Conservation (phyloP, 2,888 invertebrate genomes). For the Tanypteryx hageni region DNA sequence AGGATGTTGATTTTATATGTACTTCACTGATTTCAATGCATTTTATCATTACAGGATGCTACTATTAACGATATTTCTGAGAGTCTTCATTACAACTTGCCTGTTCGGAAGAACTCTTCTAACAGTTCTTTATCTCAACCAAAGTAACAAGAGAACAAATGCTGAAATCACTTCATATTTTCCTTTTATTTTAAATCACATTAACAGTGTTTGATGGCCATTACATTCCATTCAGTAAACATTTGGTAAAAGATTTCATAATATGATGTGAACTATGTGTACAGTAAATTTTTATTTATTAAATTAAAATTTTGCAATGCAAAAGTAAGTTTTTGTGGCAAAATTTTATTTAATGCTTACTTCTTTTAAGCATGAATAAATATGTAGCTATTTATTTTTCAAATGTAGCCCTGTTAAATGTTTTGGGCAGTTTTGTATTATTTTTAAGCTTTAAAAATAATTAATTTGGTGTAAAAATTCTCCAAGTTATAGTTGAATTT, state of each 20-base stretch:
- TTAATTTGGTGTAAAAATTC: not conserved
- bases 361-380: not conserved
- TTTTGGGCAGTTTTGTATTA: not conserved
- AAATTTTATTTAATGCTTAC: not conserved
- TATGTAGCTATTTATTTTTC: slow-evolving; percentile 15
- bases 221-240: not conserved
- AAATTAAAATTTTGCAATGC: not conserved
- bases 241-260: not conserved
- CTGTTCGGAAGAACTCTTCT: slow-evolving; percentile 34
- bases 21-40: not conserved
- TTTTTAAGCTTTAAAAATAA: not conserved
- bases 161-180: not conserved
- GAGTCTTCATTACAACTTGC: slow-evolving; percentile 43
- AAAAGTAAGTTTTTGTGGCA: not conserved
- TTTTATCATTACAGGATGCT: slow-evolving; percentile 35
- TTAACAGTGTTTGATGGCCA: not conserved
- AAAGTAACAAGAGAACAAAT: not conserved
- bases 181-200: not conserved
- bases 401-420: not conserved
- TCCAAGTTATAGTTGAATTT: not conserved
- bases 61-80: slow-evolving; percentile 41
- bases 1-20: not conserved
- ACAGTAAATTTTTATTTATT: not conserved
- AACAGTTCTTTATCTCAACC: slow-evolving; percentile 29
- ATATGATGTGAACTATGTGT: not conserved